Evolutionary conservation across 2,797 vertebrate genomes (phyloP).

Genomic region (Myotis vivesi): DNA sequence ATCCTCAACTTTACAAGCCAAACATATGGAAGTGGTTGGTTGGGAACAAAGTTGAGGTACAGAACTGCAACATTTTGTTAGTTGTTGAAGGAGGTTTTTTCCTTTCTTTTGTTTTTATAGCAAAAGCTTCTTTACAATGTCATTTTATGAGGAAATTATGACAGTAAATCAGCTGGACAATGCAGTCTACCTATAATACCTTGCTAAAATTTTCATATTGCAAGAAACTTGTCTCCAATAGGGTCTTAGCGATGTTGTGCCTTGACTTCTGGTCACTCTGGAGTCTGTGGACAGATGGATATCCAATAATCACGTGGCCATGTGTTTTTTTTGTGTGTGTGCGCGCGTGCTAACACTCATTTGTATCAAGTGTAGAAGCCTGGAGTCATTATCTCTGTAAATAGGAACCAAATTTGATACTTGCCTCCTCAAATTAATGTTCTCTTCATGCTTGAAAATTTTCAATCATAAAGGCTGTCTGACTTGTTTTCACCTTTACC

Average conservation of each 20-base stretch:
- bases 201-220: not conserved
- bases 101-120: not conserved
- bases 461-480: not conserved
- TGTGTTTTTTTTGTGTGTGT: fast-evolving
- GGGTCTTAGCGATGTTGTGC: not conserved
- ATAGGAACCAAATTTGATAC: not conserved
- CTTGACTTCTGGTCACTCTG: not conserved
- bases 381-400: not conserved
- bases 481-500: not conserved
- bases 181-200: not conserved
- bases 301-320: not conserved
- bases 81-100: not conserved
- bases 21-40: slow-evolving; percentile 29
- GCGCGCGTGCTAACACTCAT: not conserved
- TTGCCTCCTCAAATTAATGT: not conserved
- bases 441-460: not conserved
- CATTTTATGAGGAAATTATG: not conserved
- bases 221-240: not conserved
- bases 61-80: not conserved
- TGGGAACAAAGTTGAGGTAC: not conserved
- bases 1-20: not conserved
- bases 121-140: not conserved
- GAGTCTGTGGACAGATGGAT: not conserved
- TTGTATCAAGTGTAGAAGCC: not conserved
- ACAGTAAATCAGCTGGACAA: not conserved